Evolutionary conservation across 2,888 invertebrate genomes (phyloP).

Genomic region (Epiblema foenella): DNA sequence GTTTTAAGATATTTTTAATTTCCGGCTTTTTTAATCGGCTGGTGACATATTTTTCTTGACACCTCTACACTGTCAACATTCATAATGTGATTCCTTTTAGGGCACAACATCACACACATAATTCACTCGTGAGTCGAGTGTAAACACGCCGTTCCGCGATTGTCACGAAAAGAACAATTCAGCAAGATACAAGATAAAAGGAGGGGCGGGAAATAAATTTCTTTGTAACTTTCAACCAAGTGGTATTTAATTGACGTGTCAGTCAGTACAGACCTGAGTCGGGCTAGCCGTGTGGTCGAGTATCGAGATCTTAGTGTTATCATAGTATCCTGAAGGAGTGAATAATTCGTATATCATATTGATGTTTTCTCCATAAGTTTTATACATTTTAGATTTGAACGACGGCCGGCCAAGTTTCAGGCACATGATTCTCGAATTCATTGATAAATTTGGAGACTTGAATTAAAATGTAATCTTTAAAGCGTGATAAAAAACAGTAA

Average conservation of each 20-base stretch:
- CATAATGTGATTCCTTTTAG: slow-evolving; percentile 44
- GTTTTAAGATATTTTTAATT: not conserved
- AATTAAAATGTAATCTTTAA: not conserved
- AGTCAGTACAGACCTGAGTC: slow-evolving; percentile 59
- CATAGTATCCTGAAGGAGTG: slow-evolving; percentile 8
- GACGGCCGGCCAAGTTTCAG: not conserved
- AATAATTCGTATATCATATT: no score
- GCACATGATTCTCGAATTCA: not conserved
- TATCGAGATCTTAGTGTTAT: slow-evolving; percentile 35
- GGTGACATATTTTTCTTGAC: slow-evolving; percentile 8
- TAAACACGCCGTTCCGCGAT: slow-evolving; percentile 68
- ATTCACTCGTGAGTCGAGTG: slow-evolving; percentile 64
- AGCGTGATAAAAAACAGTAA: not conserved
- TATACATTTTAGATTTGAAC: not conserved
- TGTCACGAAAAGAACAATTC: slow-evolving; percentile 76
- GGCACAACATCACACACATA: slow-evolving; percentile 56
- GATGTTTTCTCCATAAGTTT: not conserved
- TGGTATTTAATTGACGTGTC: slow-evolving; percentile 76
- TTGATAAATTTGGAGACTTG: no score
- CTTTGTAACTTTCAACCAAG: slow-evolving; percentile 68
- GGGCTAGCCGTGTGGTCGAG: slow-evolving; percentile 47
- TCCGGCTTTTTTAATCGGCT: not conserved
- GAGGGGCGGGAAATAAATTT: slow-evolving; percentile 74
- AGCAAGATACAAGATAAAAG: slow-evolving; percentile 75
- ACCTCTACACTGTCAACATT: slow-evolving; percentile 44